These are phyloP conservation scores for Laterallus jamaicensis DNA, from an alignment of 2,113 vertebrate species.

Conservation along the genomic window DNA sequence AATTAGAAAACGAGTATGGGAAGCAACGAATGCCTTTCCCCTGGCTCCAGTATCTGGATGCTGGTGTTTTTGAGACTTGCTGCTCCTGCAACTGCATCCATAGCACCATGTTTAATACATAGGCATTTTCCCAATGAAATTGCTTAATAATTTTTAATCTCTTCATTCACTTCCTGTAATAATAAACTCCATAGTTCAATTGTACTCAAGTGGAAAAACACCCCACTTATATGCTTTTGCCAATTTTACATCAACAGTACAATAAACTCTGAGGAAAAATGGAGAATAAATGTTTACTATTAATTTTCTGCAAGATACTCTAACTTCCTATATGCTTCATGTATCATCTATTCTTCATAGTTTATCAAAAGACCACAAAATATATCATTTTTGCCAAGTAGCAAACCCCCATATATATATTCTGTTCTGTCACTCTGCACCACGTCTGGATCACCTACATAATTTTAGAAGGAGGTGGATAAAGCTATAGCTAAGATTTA, in stretches of 20 bases:
- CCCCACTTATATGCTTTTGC: fast-evolving
- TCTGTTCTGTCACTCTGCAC: background rate
- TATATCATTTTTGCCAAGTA: background rate
- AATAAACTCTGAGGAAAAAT: background rate
- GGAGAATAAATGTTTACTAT: background rate
- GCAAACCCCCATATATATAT: background rate
- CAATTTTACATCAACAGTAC: background rate
- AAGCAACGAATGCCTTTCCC: background rate
- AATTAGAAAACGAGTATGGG: background rate
- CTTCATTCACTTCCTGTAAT: background rate
- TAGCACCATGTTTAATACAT: background rate
- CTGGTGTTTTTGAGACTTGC: background rate
- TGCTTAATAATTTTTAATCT: background rate
- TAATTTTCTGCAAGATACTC: background rate
- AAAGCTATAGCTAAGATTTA: background rate
- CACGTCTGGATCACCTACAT: background rate
- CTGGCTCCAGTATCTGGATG: background rate
- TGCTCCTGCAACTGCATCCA: background rate
- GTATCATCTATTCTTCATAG: background rate
- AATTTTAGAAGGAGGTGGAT: background rate
- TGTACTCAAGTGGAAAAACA: background rate
- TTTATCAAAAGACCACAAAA: background rate
- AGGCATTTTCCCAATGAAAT: background rate
- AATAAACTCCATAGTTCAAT: background rate
- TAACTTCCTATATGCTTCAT: background rate